Conservation (phyloP, 1,140 invertebrate species). For the Drosophila tsacasi region DNA sequence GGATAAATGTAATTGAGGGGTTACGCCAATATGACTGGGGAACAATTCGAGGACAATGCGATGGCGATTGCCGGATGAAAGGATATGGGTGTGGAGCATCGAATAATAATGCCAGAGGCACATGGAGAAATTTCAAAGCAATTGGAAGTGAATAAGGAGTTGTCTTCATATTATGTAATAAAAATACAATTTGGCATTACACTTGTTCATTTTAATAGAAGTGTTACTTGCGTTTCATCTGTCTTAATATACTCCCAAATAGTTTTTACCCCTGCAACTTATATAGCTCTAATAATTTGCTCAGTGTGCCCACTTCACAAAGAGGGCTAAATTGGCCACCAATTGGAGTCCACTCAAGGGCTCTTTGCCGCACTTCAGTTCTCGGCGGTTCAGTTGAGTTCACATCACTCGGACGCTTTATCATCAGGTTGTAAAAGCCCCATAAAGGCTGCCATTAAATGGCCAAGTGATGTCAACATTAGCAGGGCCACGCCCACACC, state of each 20-base stretch:
- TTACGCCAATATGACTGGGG: constrained; percentile 11
- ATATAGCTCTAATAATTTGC: background rate
- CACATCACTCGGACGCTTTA: constrained; percentile 30
- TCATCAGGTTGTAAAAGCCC: constrained; percentile 56
- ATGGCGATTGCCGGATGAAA: constrained; percentile 20
- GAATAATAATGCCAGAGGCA: constrained; percentile 15
- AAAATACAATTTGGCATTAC: too few relatives aligned
- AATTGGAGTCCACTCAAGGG: constrained; percentile 41
- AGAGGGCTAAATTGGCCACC: constrained; percentile 38
- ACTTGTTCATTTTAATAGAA: too few relatives aligned
- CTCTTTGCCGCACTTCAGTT: constrained; percentile 14
- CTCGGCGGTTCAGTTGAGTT: constrained; percentile 26
- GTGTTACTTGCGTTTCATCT: too few relatives aligned
- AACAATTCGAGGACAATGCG: constrained; percentile 32
- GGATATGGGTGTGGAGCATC: background rate
- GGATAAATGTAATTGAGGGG: constrained; percentile 60
- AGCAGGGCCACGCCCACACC: constrained; percentile 50
- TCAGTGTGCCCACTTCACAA: background rate
- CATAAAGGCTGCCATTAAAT: constrained; percentile 71
- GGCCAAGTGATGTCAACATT: constrained; percentile 78
- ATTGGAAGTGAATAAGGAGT: background rate
- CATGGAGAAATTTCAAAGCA: background rate
- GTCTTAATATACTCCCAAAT: too few relatives aligned
- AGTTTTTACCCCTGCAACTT: background rate
- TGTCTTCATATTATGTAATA: too few relatives aligned